Base-by-base conservation (phyloP, 2,113 vertebrate genomes). In the Tor tambroides region DNA sequence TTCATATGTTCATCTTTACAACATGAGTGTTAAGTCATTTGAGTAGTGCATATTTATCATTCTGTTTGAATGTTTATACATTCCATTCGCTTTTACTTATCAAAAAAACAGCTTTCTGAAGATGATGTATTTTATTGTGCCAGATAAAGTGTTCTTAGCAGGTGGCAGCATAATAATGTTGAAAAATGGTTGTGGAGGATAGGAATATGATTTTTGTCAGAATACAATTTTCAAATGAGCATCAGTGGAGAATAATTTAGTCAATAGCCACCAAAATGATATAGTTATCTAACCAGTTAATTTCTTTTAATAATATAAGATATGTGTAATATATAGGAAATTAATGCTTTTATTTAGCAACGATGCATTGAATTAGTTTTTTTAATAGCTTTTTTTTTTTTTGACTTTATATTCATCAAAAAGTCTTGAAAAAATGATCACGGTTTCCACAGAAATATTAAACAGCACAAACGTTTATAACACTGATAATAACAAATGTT, bases 1-100 rank as follows among this genome's bases (percentile, higher is more conserved):
- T 75, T 75, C 41, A 38, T 38, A 35, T 61, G 84, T 88, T 84
- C 90, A 82, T 80, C 59, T 83, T 30, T 43, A 80, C 32, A 80
- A 32, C n/a, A 69, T 14, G n/a, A 74, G 78, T n/a, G 12, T n/a
- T n/a, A n/a, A n/a, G n/a, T 54, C 51, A 59, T 63, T 65, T 75
- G 51, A 14, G 65, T 32, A n/a, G 17, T 28, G 61, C n/a, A 38
- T 46, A 85, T 86, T 71, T 71, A 78, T 72, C 59, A 56, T 41
- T 6, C 74, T 80, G 9, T 74, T 43, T 79, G 30, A 85, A 63
- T 28, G 14, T 82, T 82, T 63, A 76, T 21, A 78, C 26, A 17
- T 63, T 83, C 5, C 87, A 26, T 32, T 80, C 6, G 2, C 35
- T 38, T 81, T 77, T 67, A n/a, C 41, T 26, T 35, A 23, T 15